phyloP scores from a whole-genome alignment of 2,888 invertebrate species.

The Halictus ligatus region DNA sequence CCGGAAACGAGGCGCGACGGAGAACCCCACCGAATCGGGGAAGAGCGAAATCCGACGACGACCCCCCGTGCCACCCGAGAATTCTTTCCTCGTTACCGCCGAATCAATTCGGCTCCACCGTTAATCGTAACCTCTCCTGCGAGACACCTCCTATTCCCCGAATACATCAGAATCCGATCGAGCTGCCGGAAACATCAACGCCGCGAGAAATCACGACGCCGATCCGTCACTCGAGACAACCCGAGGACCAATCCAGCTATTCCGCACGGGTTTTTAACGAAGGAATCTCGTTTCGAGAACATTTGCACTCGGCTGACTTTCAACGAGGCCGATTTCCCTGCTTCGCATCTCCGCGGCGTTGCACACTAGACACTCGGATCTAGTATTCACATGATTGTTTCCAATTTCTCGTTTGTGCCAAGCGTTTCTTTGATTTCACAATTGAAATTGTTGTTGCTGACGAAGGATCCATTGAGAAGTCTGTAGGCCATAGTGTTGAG shows the following conservation, averaged over 20 bases:
- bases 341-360: background rate
- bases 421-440: too few species aligned
- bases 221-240: conserved; percentile 5
- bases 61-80: conserved; percentile 13
- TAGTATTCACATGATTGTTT: background rate
- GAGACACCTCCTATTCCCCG: conserved; percentile 15
- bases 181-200: background rate
- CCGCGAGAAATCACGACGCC: background rate
- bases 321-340: background rate
- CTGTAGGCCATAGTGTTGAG: too few species aligned
- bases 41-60: background rate
- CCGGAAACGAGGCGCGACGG: conserved; percentile 7
- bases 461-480: too few species aligned
- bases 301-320: background rate
- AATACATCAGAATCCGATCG: conserved; percentile 32
- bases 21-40: conserved; percentile 1
- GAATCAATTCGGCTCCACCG: conserved; percentile 61
- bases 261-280: background rate
- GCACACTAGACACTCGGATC: background rate
- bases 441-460: too few species aligned
- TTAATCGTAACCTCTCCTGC: conserved; percentile 54
- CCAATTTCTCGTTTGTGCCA: background rate
- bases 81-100: conserved; percentile 59
- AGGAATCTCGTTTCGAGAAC: background rate
- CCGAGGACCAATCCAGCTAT: conserved; percentile 7